Conservation (phyloP, 2,113 vertebrate genomes). For the Penelope pileata region DNA sequence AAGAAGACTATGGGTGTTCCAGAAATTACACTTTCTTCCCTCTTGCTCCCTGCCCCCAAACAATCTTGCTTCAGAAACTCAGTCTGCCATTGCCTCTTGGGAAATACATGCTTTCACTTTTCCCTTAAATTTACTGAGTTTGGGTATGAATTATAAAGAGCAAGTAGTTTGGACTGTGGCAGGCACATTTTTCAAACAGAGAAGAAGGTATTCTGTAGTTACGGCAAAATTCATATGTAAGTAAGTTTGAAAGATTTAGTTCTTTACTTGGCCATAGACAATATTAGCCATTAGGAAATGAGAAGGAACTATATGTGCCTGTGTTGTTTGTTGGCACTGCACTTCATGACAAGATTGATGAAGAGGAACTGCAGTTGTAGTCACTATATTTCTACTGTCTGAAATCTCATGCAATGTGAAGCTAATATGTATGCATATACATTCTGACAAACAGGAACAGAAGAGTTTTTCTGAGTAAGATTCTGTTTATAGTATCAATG, state of each 20-base stretch:
- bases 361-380: background rate
- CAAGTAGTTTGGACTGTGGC: accelerated
- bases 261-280: background rate
- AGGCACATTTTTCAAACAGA: background rate
- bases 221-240: accelerated
- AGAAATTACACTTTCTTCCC: background rate
- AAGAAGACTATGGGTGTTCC: background rate
- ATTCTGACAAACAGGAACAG: background rate
- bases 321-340: background rate
- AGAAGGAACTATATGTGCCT: background rate
- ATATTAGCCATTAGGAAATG: background rate
- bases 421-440: background rate
- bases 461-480: background rate
- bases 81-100: background rate
- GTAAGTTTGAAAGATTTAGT: background rate
- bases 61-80: background rate
- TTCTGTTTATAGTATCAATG: background rate
- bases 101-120: background rate
- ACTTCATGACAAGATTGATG: background rate
- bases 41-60: background rate
- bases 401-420: background rate
- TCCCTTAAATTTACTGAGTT: background rate
- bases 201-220: background rate
- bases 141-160: background rate
- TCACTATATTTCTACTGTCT: background rate